These are phyloP conservation scores for Dinoponera quadriceps DNA, from an alignment of 1,140 invertebrate genomes.

Conservation along the genomic window DNA sequence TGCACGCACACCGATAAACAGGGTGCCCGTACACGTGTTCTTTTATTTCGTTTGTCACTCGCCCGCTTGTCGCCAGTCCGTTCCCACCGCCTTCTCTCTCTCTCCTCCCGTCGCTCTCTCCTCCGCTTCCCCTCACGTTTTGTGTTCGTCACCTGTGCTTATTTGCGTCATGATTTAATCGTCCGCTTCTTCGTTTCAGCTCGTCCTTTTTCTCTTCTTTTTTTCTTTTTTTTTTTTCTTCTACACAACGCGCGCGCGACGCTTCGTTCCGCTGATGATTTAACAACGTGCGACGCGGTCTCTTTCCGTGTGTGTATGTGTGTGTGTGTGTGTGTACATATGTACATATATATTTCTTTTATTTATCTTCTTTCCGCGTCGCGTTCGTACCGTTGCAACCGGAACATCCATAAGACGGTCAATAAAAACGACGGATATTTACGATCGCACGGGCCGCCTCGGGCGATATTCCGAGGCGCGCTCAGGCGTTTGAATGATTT, in stretches of 20 bases:
- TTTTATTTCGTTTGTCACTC: constrained; percentile 67
- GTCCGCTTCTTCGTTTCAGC: constrained; percentile 50
- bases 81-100: background rate
- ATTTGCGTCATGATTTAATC: constrained; percentile 42
- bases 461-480: constrained; percentile 35
- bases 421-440: constrained; percentile 24
- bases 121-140: background rate
- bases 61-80: background rate
- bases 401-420: constrained; percentile 54
- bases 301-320: no score
- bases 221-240: background rate
- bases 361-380: background rate
- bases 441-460: constrained; percentile 9
- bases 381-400: constrained; percentile 50
- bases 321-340: background rate
- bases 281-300: no score
- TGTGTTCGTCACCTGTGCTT: constrained; percentile 27
- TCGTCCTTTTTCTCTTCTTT: constrained; percentile 6
- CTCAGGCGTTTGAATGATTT: constrained; percentile 43
- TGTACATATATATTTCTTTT: constrained; percentile 4
- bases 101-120: background rate
- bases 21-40: constrained; percentile 73
- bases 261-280: constrained; percentile 30
- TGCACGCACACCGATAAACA: constrained; percentile 73
- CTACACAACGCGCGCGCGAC: background rate